Evolutionary conservation across 2,888 invertebrate genomes (phyloP), one percentile per base, ranked within the genome.

Genomic region (Xylota sylvarum): DNA sequence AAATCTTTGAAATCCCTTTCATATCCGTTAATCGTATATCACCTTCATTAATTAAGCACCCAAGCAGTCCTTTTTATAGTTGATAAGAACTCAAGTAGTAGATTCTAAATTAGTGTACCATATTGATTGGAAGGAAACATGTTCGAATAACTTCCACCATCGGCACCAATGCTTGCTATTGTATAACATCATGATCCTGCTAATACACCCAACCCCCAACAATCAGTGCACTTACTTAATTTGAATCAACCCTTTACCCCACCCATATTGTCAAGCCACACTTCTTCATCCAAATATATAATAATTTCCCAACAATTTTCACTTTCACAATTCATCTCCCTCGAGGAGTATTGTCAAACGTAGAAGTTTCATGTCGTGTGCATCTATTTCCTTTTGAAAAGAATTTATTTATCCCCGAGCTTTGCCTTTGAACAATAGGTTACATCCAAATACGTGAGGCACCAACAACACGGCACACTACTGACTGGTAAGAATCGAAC

Each of bases 361-460:
- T 55, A 23, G 30, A 56, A 62, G 50, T 60, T 67, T 30, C 46
- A 52, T 83, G 65, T 60, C 60, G 40, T 67, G 37, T 83, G 60
- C 67, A 73, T 56, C 10, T 52, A 19, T 52, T 9, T 48, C 17
- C 43, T 23, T 78, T 77, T 73, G 78, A 60, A 69, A 35, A 27
- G 23, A 62, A 70, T 70, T 60, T 62, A 73, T 64, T 12, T 79
- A 69, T 64, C 80, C 79, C 55, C 69, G 32, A 67, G 84, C 74
- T 35, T 46, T 80, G 3, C 64, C 84, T 79, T 74, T 85, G 84
- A 67, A 72, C 72, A 83, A 83, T 83, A 73, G 62, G 64, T 73
- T 64, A 43, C 65, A 74, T 70, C 48, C 27, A 35, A 50, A 74
- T 69, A 60, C 30, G 56, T n/a, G 79, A 74, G 50, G 55, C 48